Evolutionary conservation across 2,113 vertebrate genomes (phyloP).

Genomic region (Anarhynchus alexandrinus): DNA sequence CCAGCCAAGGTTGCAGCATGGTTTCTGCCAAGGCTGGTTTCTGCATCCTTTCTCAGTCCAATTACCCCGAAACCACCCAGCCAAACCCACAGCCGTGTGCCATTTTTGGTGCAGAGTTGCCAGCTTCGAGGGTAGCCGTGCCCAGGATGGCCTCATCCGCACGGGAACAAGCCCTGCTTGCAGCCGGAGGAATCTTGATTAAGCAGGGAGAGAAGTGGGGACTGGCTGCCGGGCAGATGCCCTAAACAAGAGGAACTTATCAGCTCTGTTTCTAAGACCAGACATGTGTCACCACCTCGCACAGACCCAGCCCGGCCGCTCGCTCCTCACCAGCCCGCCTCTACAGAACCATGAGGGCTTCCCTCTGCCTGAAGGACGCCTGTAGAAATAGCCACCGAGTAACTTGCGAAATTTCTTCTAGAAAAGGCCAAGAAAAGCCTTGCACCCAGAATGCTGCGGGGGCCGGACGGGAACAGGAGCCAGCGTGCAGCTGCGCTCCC

Average conservation of each 20-base stretch:
- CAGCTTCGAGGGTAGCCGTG: not conserved
- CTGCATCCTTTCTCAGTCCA: not conserved
- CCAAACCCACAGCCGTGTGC: not conserved
- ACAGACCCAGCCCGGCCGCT: not conserved
- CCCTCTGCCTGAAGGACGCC: not conserved
- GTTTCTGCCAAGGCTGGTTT: not conserved
- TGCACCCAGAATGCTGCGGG: not conserved
- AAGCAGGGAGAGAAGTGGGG: constrained; percentile 18
- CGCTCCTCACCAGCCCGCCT: not conserved
- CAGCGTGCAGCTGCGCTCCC: not conserved
- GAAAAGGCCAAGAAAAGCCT: not conserved
- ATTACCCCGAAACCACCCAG: not conserved
- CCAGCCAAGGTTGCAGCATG: not conserved
- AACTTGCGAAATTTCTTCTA: not conserved
- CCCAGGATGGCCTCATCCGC: not conserved
- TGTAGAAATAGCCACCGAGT: not conserved
- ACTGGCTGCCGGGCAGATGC: constrained; percentile 37
- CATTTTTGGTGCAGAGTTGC: not conserved
- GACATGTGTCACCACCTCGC: constrained; percentile 18
- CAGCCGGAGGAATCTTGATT: not conserved
- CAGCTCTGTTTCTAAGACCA: constrained; percentile 20
- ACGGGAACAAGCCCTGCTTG: not conserved
- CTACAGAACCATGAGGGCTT: not conserved
- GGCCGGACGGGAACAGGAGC: not conserved
- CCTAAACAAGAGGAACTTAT: constrained; percentile 49